phyloP scores from a whole-genome alignment of 2,888 invertebrate species.

The Dasypolia templi region DNA sequence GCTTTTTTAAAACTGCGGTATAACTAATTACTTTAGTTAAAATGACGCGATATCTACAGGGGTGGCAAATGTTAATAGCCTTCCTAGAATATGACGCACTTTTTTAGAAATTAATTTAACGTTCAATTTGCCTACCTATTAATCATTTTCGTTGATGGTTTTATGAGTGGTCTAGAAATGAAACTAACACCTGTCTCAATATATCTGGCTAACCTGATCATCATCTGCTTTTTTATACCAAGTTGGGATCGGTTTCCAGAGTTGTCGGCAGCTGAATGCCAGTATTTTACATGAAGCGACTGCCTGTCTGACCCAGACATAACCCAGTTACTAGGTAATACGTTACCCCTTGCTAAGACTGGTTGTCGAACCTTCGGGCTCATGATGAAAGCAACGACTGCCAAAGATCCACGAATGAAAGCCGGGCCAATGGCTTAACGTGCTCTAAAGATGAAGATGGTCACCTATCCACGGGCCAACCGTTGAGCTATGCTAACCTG shows the following conservation, averaged over 20 bases:
- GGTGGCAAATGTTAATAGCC: constrained; percentile 41
- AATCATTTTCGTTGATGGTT: not conserved
- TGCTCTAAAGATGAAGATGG: not conserved
- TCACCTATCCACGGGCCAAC: too few species aligned
- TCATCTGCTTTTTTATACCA: too few species aligned
- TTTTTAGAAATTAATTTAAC: not conserved
- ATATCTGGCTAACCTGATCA: not conserved
- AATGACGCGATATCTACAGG: constrained; percentile 37
- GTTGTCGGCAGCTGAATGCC: not conserved
- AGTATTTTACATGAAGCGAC: too few species aligned
- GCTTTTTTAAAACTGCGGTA: not conserved
- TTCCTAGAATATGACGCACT: constrained; percentile 38
- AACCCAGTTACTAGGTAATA: too few species aligned
- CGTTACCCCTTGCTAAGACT: not conserved
- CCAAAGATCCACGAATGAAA: not conserved
- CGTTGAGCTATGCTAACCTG: too few species aligned
- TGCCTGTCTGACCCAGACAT: not conserved
- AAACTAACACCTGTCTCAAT: constrained; percentile 1
- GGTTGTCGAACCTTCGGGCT: not conserved
- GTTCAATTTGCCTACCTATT: not conserved
- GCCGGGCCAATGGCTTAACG: not conserved
- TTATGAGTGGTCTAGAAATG: not conserved
- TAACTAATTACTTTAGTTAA: constrained; percentile 2
- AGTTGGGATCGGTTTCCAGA: not conserved
- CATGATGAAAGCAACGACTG: too few species aligned